phyloP scores from a whole-genome alignment of 2,797 vertebrate genomes.

The Carapus acus region DNA sequence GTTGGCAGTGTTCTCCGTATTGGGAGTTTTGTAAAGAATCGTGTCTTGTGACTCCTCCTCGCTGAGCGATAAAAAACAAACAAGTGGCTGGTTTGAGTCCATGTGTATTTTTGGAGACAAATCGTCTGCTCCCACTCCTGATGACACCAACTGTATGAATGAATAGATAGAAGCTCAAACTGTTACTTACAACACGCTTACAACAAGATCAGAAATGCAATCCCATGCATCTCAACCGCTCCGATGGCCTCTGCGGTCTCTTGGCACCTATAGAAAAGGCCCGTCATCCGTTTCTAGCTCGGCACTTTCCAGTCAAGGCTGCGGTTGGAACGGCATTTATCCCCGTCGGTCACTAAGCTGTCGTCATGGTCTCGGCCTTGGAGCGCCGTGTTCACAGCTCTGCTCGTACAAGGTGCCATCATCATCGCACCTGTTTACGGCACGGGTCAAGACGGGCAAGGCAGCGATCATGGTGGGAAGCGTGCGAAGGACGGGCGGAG shows the following conservation, averaged over 20 bases:
- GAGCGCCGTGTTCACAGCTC: constrained; percentile 37
- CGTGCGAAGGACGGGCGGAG: constrained; percentile 36
- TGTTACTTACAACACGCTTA: too few relatives aligned
- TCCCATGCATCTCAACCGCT: constrained; percentile 23
- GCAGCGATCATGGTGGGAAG: constrained; percentile 12
- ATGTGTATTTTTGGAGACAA: too few relatives aligned
- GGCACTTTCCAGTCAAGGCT: constrained; percentile 39
- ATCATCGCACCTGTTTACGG: constrained; percentile 49
- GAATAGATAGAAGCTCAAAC: too few relatives aligned
- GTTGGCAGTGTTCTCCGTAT: too few relatives aligned
- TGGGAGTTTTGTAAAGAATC: too few relatives aligned
- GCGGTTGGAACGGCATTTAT: constrained; percentile 27
- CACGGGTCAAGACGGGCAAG: constrained; percentile 47
- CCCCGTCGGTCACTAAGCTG: constrained; percentile 42
- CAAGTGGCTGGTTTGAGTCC: too few relatives aligned
- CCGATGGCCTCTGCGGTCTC: constrained; percentile 5
- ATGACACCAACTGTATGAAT: too few relatives aligned
- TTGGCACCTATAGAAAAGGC: constrained; percentile 16
- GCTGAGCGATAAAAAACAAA: too few relatives aligned
- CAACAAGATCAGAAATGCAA: constrained; percentile 32
- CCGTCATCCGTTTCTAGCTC: constrained; percentile 18
- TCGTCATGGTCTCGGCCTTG: constrained; percentile 37
- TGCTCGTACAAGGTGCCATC: constrained; percentile 25
- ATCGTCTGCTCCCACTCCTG: too few relatives aligned
- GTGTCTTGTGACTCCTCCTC: too few relatives aligned